A percentile compares a stretch with the other conserved stretches of the same genome.
Conservation (phyloP, 2,113 vertebrate species). For the Arothron firmamentum region DNA sequence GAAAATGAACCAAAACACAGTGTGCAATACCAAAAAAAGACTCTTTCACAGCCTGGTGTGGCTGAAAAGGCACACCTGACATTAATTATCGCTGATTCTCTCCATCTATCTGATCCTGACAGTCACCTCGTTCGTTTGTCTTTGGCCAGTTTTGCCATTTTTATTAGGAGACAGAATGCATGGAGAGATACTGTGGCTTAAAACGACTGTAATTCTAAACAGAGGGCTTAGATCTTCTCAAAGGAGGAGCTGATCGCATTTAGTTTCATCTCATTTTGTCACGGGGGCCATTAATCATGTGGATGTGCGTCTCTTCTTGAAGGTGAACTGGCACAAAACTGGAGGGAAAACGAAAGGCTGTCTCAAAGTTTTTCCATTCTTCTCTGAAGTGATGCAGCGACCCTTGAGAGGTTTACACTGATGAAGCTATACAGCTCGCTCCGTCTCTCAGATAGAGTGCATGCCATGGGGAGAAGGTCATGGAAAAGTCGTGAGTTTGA, state of each 20-base stretch:
- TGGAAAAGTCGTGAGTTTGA: slow-evolving; percentile 75
- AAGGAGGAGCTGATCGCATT: slow-evolving; percentile 29
- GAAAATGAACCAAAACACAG: slow-evolving; percentile 64
- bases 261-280: slow-evolving; percentile 33
- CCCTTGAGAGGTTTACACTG: slow-evolving; percentile 67
- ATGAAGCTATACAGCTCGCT: slow-evolving; percentile 66
- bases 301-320: slow-evolving; percentile 31
- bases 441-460: slow-evolving; percentile 71
- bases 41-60: slow-evolving; percentile 43
- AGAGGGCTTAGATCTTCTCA: slow-evolving; percentile 25
- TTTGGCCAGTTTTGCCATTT: slow-evolving; percentile 13
- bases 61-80: slow-evolving; percentile 39
- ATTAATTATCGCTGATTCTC: slow-evolving; percentile 23
- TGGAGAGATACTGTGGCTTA: slow-evolving; percentile 1
- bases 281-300: slow-evolving; percentile 48
- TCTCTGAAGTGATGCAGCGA: slow-evolving; percentile 65
- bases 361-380: slow-evolving; percentile 58
- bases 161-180: slow-evolving; percentile 3
- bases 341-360: slow-evolving; percentile 18
- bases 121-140: slow-evolving; percentile 1
- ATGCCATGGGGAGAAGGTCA: slow-evolving; percentile 74
- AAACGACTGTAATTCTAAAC: slow-evolving; percentile 20
- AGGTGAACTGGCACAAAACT: slow-evolving; percentile 41
- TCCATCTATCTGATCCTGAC: slow-evolving; percentile 25
- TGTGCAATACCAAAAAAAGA: slow-evolving; percentile 54